Evolutionary conservation across 2,888 invertebrate genomes (phyloP), one percentile per base, ranked within the genome.

Genomic region (Rugalucina vietnamica): DNA sequence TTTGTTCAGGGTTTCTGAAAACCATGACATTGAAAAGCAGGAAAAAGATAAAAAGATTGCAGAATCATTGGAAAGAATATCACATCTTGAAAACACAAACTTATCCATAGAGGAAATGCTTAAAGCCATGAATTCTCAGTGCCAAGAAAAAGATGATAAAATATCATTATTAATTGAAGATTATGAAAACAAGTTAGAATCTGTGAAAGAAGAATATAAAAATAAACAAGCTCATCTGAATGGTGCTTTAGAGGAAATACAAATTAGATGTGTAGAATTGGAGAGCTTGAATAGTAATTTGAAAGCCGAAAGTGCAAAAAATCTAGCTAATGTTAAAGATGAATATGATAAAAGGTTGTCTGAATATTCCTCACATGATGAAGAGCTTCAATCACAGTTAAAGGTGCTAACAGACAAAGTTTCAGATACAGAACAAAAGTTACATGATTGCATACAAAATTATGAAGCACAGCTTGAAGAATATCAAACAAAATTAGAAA

Each of bases 371-470:
- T 79, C 78, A n/a, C 91, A 87, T 89, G 92, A 93, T 81, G 81
- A 81, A 49, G 93, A 93, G 75, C 85, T 94, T 10, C 93, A 93
- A 79, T 84, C 88, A 8, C 91, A 91, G 24, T 83, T 92, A 18
- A 91, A 89, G 37, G 88, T 91, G 60, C 81, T 93, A 10, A 92
- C 91, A 69, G 91, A 89, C 21, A 92, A 93, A 78, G 85, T 93
- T 34, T 85, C 83, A 1, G 87, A 88, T 34, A 91, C 93, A 18
- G 93, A 93, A 82, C 90, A 92, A 36, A 91, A 91, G 54, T 78
- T 93, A 24, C 91, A 91, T 78, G 93, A 93, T 32, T 91, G 91
- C 79, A 93, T 92, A 50, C 91, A 92, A 79, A 90, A 82, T 71
- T 93, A 93, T 84, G 93, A 94, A 74, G 88, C 72, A 78, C 91